Percentiles rank a stretch among this genome's conserved stretches.
These are phyloP conservation scores for Lampropteryx suffumata DNA, from an alignment of 2,888 invertebrate species.

Conservation along the genomic window DNA sequence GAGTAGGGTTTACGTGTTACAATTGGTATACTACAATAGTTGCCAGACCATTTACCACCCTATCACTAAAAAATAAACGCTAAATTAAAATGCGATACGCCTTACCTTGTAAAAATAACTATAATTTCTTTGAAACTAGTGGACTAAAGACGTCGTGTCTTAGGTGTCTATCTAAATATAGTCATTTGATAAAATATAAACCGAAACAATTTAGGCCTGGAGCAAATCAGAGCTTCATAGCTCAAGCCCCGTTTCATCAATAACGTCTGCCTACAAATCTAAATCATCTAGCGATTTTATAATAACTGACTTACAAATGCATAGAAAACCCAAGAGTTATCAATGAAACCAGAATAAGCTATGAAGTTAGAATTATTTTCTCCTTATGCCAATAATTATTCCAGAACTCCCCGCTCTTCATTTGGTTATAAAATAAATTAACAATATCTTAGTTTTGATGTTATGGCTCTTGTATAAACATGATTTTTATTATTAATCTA, in stretches of 20 bases:
- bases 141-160: slow-evolving; percentile 17
- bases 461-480: slow-evolving; percentile 53
- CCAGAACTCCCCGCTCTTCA: slow-evolving; percentile 3
- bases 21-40: slow-evolving; percentile 6
- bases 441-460: slow-evolving; percentile 30
- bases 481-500: slow-evolving; percentile 36
- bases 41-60: slow-evolving; percentile 21
- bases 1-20: not conserved
- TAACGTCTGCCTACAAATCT: not conserved
- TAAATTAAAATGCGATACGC: slow-evolving; percentile 26
- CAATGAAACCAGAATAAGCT: no score
- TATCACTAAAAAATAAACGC: slow-evolving; percentile 16
- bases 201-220: slow-evolving; percentile 7
- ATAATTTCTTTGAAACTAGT: slow-evolving; percentile 26
- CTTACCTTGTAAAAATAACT: slow-evolving; percentile 20
- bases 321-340: not conserved
- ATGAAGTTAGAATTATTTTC: no score
- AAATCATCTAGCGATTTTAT: not conserved
- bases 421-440: slow-evolving; percentile 36
- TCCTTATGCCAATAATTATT: not conserved
- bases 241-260: not conserved
- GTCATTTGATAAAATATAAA: slow-evolving; percentile 20
- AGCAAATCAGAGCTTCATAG: not conserved
- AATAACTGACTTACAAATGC: not conserved
- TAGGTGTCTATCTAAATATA: slow-evolving; percentile 16